phyloP scores from a whole-genome alignment of 2,113 vertebrate species.

The Manacus vitellinus region DNA sequence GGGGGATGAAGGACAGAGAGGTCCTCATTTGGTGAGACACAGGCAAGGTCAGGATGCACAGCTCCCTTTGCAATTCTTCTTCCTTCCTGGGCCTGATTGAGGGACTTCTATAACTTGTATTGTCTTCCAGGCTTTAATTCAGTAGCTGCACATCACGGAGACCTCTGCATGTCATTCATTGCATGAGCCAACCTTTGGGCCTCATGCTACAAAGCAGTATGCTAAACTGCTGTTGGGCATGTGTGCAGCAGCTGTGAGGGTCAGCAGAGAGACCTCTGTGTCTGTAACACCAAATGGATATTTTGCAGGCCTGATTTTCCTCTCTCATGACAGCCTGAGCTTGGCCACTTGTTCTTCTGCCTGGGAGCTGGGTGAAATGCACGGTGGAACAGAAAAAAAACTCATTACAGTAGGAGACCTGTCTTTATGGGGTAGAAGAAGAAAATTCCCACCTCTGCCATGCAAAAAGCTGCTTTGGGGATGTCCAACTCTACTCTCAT shows the following conservation, averaged over 20 bases:
- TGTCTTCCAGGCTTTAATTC: background rate
- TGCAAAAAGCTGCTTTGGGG: background rate
- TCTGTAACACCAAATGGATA: background rate
- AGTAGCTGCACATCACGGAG: background rate
- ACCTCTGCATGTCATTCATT: background rate
- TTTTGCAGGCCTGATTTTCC: background rate
- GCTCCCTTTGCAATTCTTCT: background rate
- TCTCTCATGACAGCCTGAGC: background rate
- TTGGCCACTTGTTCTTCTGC: background rate
- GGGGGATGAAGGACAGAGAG: background rate
- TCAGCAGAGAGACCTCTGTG: background rate
- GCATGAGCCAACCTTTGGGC: background rate
- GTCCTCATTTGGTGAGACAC: background rate
- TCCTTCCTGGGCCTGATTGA: background rate
- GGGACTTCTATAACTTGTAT: background rate
- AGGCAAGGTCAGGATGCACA: background rate
- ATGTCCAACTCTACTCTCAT: background rate
- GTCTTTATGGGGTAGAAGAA: rapidly evolving
- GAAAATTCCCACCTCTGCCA: rapidly evolving
- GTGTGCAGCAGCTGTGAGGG: constrained; percentile 9
- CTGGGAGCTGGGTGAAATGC: background rate
- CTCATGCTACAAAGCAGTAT: rapidly evolving
- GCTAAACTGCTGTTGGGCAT: background rate
- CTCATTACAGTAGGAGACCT: background rate
- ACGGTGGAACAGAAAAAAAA: background rate